Evolutionary conservation across 1,140 invertebrate species (phyloP).

Genomic region (Caenorhabditis elegans): WBcel235 BX284605.5:20674001-20674500

Average conservation of each 20-base stretch:
- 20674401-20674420: constrained; percentile 7
- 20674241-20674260: not conserved
- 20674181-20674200: not conserved
- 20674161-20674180: not conserved
- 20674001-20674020: too few relatives aligned
- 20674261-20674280: not conserved
- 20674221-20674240: not conserved
- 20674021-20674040: not conserved
- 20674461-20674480: not conserved
- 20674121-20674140: constrained; percentile 17
- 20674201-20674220: not conserved
- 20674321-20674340: not conserved
- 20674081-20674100: not conserved
- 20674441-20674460: not conserved
- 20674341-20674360: not conserved
- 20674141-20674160: not conserved
- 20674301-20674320: too few relatives aligned
- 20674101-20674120: not conserved
- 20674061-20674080: not conserved
- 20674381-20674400: constrained; percentile 12
- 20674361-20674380: not conserved
- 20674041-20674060: too few relatives aligned
- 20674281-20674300: not conserved
- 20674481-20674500: not conserved
- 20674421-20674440: not conserved